Conservation (phyloP, 2,113 vertebrate species). For the Crotalus viridis region DNA sequence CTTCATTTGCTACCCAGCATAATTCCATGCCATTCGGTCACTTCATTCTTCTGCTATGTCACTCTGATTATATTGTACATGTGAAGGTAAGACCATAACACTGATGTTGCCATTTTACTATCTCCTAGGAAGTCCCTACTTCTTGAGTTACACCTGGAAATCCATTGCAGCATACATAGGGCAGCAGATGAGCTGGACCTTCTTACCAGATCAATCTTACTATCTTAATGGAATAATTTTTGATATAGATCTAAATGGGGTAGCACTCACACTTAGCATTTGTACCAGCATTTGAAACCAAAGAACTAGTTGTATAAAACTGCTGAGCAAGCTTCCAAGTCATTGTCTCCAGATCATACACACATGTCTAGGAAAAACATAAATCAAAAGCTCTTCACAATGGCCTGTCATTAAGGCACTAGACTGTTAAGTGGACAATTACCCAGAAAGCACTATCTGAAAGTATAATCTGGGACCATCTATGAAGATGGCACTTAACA, state of each 20-base stretch:
- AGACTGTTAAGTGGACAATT: slow-evolving; percentile 28
- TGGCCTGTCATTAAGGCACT: slow-evolving; percentile 13
- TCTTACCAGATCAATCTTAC: neutral
- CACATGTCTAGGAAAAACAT: neutral
- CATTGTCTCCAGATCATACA: neutral
- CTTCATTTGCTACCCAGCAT: neutral
- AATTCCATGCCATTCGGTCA: neutral
- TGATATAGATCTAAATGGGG: neutral
- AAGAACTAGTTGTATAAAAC: neutral
- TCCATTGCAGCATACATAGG: neutral
- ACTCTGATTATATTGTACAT: neutral
- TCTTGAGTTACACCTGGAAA: neutral
- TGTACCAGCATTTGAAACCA: neutral
- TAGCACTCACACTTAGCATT: neutral
- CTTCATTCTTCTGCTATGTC: neutral
- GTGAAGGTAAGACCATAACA: neutral
- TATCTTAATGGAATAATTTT: neutral
- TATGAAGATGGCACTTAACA: slow-evolving; percentile 35
- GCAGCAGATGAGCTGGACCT: neutral
- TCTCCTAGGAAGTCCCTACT: neutral
- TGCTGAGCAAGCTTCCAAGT: neutral
- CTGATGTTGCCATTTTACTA: neutral
- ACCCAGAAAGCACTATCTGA: slow-evolving; percentile 9
- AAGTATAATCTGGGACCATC: slow-evolving; percentile 22
- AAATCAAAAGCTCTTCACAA: slow-evolving; percentile 21